phyloP scores from a whole-genome alignment of 2,888 invertebrate genomes.

The Dexiosoma caninum region DNA sequence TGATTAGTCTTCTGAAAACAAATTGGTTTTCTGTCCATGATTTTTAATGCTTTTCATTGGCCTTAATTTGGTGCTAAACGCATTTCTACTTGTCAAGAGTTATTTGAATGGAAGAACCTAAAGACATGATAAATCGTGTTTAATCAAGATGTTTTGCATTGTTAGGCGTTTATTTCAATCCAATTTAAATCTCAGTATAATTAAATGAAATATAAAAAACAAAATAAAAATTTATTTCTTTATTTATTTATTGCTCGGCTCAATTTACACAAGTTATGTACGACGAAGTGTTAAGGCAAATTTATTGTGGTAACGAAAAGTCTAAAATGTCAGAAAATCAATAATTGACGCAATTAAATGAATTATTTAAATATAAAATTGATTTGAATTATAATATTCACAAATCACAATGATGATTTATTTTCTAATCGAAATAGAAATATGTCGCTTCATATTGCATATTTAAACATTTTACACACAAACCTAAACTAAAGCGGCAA shows the following conservation, averaged over 20 bases:
- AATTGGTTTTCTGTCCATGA: constrained; percentile 11
- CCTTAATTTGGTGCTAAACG: constrained; percentile 33
- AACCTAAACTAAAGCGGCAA: no score
- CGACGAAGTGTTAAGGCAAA: not conserved
- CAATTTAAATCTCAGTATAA: constrained; percentile 4
- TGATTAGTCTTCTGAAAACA: not conserved
- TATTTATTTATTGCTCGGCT: no score
- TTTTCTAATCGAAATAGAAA: not conserved
- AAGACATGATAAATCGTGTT: constrained; percentile 9
- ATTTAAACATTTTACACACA: no score
- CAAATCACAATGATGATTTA: not conserved
- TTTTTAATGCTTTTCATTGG: constrained; percentile 18
- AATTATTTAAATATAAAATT: not conserved
- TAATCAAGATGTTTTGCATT: constrained; percentile 2
- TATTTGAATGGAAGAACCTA: not conserved
- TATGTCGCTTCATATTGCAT: no score
- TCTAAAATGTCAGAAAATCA: not conserved
- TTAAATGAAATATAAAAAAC: no score
- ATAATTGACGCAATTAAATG: not conserved
- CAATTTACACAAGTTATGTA: not conserved
- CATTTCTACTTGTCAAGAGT: constrained; percentile 7
- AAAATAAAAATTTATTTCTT: no score
- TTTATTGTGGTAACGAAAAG: no score
- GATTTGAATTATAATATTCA: not conserved
- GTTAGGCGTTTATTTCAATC: not conserved